Evolutionary conservation across 2,797 vertebrate species (phyloP), one percentile per base, ranked within the genome.

Genomic region (Falco naumanni): DNA sequence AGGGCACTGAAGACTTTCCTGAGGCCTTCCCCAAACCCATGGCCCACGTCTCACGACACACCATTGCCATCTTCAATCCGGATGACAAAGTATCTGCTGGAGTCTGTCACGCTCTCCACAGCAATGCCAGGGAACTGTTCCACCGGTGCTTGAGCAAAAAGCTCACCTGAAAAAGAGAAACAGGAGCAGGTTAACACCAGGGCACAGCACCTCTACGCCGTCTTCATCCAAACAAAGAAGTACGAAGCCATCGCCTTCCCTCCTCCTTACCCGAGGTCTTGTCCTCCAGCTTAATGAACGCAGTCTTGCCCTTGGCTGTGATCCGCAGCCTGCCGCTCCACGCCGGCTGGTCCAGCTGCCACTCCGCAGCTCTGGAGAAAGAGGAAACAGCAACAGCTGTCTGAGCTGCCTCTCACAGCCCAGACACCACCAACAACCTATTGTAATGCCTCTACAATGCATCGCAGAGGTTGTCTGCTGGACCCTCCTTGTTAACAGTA

Each of bases 51-150:
- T 9, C 7, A 0, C 1, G 0, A 68, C 7, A 1, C 18, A 93
- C 95, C 99, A 0, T 98, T 99, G 70, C 98, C 99, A 5, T 99
- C 99, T 50, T 99, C 99, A 20, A 99, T 98, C 72, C 98, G 98
- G 90, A 99, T 93, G 24, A 99, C 99, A 16, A 99, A 99, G 19
- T 99, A 99, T 90, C 99, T 98, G 97, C 99, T 99, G 94, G 99
- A 99, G 93, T 99, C 99, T 0, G 98, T 98, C 76, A 99, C 99
- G 0, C 98, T 93, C 97, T 99, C 99, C 84, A 99, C 99, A 0
- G 97, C 98, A 3, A 94, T 93, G 14, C 99, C 98, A 2, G 99
- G 99, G 97, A 99, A 99, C 98, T 99, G 98, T 12, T 99, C 99
- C 70, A 99, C 99, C 0, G 99, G 98, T 2, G 99, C 99, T 97